phyloP scores from a whole-genome alignment of 2,888 invertebrate species.

The Laspeyria flexula region DNA sequence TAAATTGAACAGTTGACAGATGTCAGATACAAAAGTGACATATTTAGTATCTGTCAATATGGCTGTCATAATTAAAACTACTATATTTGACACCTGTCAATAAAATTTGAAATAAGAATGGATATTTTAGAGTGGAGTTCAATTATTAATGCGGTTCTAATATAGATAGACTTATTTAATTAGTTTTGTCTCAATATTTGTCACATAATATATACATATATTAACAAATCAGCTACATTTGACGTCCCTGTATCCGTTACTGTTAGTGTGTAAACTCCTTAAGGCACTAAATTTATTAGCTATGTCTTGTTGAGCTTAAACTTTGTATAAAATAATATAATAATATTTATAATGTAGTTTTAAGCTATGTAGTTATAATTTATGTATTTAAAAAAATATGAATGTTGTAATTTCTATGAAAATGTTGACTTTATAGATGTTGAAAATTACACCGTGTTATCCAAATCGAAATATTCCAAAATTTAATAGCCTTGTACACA shows the following conservation, averaged over 20 bases:
- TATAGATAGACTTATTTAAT: too few species aligned
- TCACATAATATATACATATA: constrained; percentile 19
- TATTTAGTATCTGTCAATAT: not conserved
- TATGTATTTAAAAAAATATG: constrained; percentile 18
- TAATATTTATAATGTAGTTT: constrained; percentile 26
- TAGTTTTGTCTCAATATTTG: not conserved
- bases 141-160: too few species aligned
- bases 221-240: constrained; percentile 8
- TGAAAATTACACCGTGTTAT: constrained; percentile 9
- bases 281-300: constrained; percentile 50
- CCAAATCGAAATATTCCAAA: not conserved
- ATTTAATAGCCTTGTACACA: not conserved
- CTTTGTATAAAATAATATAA: constrained; percentile 37
- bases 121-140: too few species aligned
- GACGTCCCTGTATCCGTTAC: constrained; percentile 36
- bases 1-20: too few species aligned
- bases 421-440: constrained; percentile 21
- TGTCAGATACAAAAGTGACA: not conserved
- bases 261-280: constrained; percentile 23
- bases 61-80: too few species aligned
- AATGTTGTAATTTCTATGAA: constrained; percentile 14
- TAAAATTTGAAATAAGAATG: not conserved
- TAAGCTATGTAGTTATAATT: constrained; percentile 21
- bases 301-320: constrained; percentile 52
- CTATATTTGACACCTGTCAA: not conserved